Percentiles rank a stretch among this genome's conserved stretches.
Evolutionary conservation across 2,113 vertebrate genomes (phyloP).

Genomic region (Periophthalmodon schlosseri): DNA sequence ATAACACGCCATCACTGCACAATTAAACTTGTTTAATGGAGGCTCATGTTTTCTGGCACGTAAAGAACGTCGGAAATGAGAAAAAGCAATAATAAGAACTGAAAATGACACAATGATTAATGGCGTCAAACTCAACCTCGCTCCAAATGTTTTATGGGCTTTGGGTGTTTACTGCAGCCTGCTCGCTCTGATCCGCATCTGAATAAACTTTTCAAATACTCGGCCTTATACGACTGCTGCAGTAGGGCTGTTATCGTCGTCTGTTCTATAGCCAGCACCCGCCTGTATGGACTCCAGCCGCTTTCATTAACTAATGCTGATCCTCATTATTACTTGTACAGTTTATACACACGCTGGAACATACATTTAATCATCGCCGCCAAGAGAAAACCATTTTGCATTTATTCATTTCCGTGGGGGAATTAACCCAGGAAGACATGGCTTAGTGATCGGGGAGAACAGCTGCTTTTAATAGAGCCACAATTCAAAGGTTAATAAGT

Average conservation of each 20-base stretch:
- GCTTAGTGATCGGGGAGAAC: constrained; percentile 5
- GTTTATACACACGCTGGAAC: constrained; percentile 14
- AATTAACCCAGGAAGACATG: constrained; percentile 5
- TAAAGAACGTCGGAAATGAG: not conserved
- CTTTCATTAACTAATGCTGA: constrained; percentile 51
- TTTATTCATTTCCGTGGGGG: constrained; percentile 1
- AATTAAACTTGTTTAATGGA: constrained; percentile 19
- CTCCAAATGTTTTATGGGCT: constrained; percentile 3
- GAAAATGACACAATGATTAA: constrained; percentile 22
- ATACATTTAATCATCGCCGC: constrained; percentile 34
- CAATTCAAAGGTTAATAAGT: constrained; percentile 12
- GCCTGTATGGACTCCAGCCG: constrained; percentile 9
- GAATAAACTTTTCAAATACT: not conserved
- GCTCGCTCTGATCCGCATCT: constrained; percentile 12
- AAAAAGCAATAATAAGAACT: not conserved
- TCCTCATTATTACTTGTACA: constrained; percentile 19
- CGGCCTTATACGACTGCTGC: not conserved
- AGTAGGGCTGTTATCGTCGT: not conserved
- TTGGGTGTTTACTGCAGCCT: constrained; percentile 1
- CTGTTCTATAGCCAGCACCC: constrained; percentile 24
- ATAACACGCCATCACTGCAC: constrained; percentile 13
- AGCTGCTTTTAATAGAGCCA: constrained; percentile 13
- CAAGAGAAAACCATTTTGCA: constrained; percentile 1
- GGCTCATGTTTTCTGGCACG: constrained; percentile 1
- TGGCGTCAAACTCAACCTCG: constrained; percentile 11